Evolutionary conservation across 2,888 invertebrate genomes (phyloP).

Genomic region (Chorisops tibialis): DNA sequence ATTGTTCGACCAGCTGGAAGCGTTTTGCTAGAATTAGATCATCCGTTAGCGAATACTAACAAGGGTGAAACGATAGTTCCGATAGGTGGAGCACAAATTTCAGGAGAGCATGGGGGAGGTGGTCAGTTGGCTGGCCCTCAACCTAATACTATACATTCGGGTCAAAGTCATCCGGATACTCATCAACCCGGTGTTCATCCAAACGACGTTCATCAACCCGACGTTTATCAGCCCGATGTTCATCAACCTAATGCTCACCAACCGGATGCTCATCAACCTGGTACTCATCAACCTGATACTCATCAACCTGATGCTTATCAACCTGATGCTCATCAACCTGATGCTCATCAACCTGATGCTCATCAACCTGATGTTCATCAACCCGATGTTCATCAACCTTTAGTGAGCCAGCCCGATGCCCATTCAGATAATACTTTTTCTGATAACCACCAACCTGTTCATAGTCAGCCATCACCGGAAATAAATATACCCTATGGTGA

Average conservation of each 20-base stretch:
- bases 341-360: neutral
- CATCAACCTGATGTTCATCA: neutral
- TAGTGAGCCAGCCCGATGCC: too few relatives aligned
- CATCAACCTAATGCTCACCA: too few relatives aligned
- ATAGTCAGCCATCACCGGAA: neutral
- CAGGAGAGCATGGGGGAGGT: neutral
- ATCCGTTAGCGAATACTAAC: slow-evolving; percentile 58
- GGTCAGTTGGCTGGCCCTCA: neutral
- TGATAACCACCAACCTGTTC: too few relatives aligned
- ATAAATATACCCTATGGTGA: neutral
- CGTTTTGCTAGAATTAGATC: slow-evolving; percentile 59
- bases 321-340: neutral
- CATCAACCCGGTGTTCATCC: neutral
- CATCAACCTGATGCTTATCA: neutral
- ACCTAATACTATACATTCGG: too few relatives aligned
- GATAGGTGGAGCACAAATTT: slow-evolving; percentile 35
- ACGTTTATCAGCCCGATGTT: too few relatives aligned
- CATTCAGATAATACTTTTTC: neutral
- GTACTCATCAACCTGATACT: neutral
- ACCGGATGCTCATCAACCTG: neutral
- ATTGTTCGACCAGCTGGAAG: slow-evolving; percentile 61
- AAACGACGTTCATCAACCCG: too few relatives aligned
- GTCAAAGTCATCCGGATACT: neutral
- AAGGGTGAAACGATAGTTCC: slow-evolving; percentile 49
- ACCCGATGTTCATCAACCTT: too few relatives aligned